Conservation (phyloP, 1,140 invertebrate genomes). For the Chironomus striatipennis region DNA sequence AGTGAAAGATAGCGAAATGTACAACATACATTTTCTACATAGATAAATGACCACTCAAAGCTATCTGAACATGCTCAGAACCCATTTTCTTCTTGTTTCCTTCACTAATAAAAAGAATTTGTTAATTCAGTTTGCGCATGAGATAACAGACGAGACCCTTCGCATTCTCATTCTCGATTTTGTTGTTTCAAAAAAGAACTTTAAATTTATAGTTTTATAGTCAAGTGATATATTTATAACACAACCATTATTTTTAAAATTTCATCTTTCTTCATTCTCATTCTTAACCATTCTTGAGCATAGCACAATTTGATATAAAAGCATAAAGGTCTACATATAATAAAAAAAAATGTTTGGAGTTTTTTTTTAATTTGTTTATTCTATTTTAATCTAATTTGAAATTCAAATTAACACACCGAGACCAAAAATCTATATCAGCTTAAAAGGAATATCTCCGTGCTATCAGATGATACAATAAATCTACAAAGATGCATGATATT, state of each 20-base stretch:
- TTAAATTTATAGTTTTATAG: slow-evolving; percentile 1
- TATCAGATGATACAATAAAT: too few species aligned
- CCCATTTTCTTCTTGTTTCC: neutral
- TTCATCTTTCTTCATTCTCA: neutral
- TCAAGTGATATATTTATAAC: slow-evolving; percentile 19
- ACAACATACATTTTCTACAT: neutral
- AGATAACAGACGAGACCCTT: neutral
- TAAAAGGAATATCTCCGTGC: neutral
- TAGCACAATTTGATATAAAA: neutral
- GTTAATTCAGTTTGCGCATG: neutral
- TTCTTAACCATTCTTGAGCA: neutral
- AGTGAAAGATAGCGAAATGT: neutral
- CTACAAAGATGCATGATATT: too few species aligned
- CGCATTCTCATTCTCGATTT: neutral
- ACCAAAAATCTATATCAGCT: neutral
- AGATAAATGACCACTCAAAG: slow-evolving; percentile 6
- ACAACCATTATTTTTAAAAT: slow-evolving; percentile 12
- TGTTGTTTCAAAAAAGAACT: neutral
- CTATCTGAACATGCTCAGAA: neutral
- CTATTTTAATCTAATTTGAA: slow-evolving; percentile 23
- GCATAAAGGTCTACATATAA: neutral
- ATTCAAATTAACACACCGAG: slow-evolving; percentile 13
- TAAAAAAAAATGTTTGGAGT: neutral
- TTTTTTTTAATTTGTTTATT: slow-evolving; percentile 21
- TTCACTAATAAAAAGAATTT: neutral